Percentiles rank a stretch among this genome's conserved stretches.
These are phyloP conservation scores for Mohoua ochrocephala DNA, from an alignment of 2,113 vertebrate genomes.

Conservation along the genomic window DNA sequence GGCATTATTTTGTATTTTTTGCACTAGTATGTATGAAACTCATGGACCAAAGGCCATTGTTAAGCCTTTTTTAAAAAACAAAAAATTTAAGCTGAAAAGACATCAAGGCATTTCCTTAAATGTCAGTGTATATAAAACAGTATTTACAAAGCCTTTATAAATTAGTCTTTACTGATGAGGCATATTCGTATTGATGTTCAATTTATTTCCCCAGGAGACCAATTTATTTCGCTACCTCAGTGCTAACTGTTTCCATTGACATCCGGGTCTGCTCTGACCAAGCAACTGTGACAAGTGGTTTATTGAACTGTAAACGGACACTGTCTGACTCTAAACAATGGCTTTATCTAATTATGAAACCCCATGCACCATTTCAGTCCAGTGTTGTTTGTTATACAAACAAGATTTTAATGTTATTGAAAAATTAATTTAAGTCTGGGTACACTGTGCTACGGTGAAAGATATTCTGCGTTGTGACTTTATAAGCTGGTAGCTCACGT, in stretches of 20 bases:
- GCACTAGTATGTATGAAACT: not conserved
- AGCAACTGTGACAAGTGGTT: conserved; percentile 85
- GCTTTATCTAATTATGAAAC: conserved; percentile 80
- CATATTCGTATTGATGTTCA: conserved; percentile 70
- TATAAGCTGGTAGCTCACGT: not conserved
- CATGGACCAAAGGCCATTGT: not conserved
- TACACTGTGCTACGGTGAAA: not conserved
- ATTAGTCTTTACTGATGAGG: conserved; percentile 73
- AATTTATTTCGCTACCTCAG: conserved; percentile 79
- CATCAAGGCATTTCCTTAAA: conserved; percentile 53
- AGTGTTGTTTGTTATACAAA: conserved; percentile 33
- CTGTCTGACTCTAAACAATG: conserved; percentile 76
- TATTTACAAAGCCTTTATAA: conserved; percentile 71
- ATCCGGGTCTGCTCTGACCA: conserved; percentile 77
- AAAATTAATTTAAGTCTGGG: conserved; percentile 21
- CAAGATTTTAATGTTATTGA: conserved; percentile 20
- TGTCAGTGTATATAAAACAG: conserved; percentile 42
- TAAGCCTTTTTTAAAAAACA: not conserved
- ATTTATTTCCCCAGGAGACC: conserved; percentile 83
- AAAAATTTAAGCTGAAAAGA: not conserved
- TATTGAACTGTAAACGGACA: conserved; percentile 82
- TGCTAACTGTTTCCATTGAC: conserved; percentile 80
- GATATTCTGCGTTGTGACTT: not conserved
- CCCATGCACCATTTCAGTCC: conserved; percentile 43
- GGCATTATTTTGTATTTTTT: not conserved